Percentiles rank a stretch among this genome's conserved stretches.
Evolutionary conservation across 2,113 vertebrate species (phyloP).

Genomic region (Melanerpes aurifrons): DNA sequence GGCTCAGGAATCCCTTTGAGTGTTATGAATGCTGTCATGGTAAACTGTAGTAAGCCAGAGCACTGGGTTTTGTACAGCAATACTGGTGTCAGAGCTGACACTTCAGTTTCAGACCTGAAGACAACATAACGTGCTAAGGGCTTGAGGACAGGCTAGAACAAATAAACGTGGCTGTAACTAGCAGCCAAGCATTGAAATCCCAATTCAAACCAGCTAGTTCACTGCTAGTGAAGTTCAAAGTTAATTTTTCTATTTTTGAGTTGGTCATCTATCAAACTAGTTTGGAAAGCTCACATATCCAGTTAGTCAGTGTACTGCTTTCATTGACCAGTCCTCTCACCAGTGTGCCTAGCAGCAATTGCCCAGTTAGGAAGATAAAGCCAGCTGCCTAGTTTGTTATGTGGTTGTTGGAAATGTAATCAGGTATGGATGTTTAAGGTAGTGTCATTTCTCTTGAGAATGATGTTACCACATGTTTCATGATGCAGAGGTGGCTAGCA

Average conservation of each 20-base stretch:
- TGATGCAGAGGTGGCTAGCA: background rate
- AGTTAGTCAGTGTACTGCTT: background rate
- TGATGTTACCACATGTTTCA: background rate
- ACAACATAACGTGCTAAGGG: rapidly evolving
- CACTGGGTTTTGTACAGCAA: background rate
- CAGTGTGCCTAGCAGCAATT: background rate
- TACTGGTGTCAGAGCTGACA: background rate
- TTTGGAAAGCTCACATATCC: background rate
- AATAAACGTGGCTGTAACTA: background rate
- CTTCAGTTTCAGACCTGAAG: background rate
- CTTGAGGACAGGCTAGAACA: background rate
- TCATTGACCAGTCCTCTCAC: background rate
- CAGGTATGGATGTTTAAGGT: background rate
- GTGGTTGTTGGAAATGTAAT: background rate
- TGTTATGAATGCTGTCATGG: rapidly evolving
- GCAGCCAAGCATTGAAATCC: background rate
- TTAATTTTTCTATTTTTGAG: background rate
- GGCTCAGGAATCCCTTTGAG: background rate
- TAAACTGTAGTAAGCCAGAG: background rate
- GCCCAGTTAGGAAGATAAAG: background rate
- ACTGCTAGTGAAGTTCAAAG: background rate
- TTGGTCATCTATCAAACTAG: background rate
- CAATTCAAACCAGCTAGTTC: background rate
- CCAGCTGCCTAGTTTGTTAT: background rate
- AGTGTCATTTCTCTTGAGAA: background rate